phyloP scores from a whole-genome alignment of 2,797 vertebrate genomes.

The Chaunax sp. region DNA sequence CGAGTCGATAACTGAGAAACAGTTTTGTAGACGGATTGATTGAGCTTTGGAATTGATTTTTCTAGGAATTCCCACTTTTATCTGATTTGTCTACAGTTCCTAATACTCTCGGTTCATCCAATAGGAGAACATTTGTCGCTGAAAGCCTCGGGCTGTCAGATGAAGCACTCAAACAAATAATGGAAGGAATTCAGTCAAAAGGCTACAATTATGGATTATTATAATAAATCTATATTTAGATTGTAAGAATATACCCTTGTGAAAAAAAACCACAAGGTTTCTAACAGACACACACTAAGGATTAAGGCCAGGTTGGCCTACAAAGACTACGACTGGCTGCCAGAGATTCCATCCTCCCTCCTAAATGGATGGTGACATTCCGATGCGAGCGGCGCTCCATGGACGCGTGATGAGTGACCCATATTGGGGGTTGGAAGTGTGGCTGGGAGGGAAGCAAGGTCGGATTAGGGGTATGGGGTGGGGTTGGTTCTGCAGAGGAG shows the following conservation, averaged over 20 bases:
- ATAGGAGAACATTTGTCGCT: no score
- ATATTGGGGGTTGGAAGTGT: constrained; percentile 57
- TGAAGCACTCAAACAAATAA: no score
- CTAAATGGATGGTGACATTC: constrained; percentile 79
- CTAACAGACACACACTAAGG: constrained; percentile 42
- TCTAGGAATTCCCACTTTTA: background rate
- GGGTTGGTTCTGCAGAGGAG: constrained; percentile 18
- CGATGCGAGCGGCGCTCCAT: constrained; percentile 61
- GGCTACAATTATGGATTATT: constrained; percentile 5
- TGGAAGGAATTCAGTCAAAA: background rate
- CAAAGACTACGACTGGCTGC: constrained; percentile 62
- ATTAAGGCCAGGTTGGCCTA: constrained; percentile 75
- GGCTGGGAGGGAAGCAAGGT: constrained; percentile 40
- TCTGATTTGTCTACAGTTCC: background rate
- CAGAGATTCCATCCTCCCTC: constrained; percentile 62
- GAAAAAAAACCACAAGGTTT: background rate
- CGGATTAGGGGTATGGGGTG: constrained; percentile 55
- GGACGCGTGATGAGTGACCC: constrained; percentile 74
- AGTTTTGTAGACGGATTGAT: background rate
- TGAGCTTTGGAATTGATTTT: background rate
- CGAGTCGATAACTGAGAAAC: background rate
- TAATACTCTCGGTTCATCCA: background rate
- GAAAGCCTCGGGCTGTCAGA: no score
- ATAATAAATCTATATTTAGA: background rate
- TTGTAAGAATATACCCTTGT: no score